These are phyloP conservation scores for Ameiurus melas DNA, from an alignment of 2,113 vertebrate species.

Conservation along the genomic window DNA sequence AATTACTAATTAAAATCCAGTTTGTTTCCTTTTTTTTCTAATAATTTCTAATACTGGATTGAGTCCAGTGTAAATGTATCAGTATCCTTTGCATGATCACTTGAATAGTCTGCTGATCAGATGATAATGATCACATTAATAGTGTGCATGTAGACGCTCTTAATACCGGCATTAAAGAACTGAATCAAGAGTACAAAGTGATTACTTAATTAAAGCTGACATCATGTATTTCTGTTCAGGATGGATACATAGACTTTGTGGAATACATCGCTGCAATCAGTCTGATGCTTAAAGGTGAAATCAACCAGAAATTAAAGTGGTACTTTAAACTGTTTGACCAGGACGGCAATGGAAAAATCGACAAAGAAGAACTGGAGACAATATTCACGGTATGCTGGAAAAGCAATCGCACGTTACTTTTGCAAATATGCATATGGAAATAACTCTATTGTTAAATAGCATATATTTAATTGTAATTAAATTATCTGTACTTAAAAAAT, in stretches of 20 bases:
- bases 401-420: background rate
- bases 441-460: background rate
- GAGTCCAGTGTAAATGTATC: background rate
- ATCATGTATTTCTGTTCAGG: slow-evolving; percentile 63
- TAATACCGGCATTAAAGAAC: background rate
- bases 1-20: background rate
- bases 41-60: background rate
- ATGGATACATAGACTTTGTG: slow-evolving; percentile 89
- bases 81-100: background rate
- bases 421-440: background rate
- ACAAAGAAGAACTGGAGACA: slow-evolving; percentile 84
- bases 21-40: background rate
- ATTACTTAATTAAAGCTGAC: background rate
- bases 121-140: background rate
- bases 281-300: slow-evolving; percentile 84
- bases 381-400: slow-evolving; percentile 78
- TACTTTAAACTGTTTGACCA: slow-evolving; percentile 93
- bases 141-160: background rate
- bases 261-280: slow-evolving; percentile 91
- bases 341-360: slow-evolving; percentile 88
- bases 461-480: background rate
- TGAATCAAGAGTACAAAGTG: background rate
- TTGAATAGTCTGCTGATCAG: background rate
- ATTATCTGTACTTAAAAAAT: background rate
- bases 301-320: slow-evolving; percentile 92